Evolutionary conservation across 1,140 invertebrate species (phyloP).

Genomic region (Cheumatopsyche charites): DNA sequence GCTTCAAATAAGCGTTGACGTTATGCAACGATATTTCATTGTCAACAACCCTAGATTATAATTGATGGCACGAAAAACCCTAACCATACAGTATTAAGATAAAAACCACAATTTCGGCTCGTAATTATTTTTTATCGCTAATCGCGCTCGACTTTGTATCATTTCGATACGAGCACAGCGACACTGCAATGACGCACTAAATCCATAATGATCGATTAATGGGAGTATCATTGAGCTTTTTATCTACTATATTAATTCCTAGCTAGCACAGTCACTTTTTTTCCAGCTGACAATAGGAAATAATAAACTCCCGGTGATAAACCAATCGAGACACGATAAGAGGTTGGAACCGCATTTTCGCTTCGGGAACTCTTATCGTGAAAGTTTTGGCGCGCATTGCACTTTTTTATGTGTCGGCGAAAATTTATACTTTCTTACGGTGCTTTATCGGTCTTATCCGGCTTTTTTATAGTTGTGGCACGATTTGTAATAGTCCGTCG

Average conservation of each 20-base stretch:
- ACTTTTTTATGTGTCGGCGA: no score
- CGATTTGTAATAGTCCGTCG: conserved; percentile 32
- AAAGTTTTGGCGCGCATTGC: no score
- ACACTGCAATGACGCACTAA: neutral
- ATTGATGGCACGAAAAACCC: conserved; percentile 1
- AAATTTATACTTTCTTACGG: no score
- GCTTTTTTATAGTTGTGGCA: conserved; percentile 32
- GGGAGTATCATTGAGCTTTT: conserved; percentile 19
- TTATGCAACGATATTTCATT: neutral
- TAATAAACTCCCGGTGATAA: no score
- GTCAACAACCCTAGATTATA: conserved; percentile 6
- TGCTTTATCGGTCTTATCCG: conserved; percentile 1
- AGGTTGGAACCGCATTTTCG: no score
- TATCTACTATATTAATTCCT: neutral
- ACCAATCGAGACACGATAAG: no score
- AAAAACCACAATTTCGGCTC: conserved; percentile 13
- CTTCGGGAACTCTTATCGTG: no score
- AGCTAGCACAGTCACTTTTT: neutral
- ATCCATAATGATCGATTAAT: conserved; percentile 10
- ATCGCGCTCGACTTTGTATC: conserved; percentile 16
- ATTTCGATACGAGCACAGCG: neutral
- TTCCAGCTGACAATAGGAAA: no score
- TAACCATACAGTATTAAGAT: neutral
- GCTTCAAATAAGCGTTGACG: no score
- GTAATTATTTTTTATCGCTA: conserved; percentile 12